A percentile compares a stretch with the other conserved stretches of the same genome.
phyloP scores from a whole-genome alignment of 2,797 vertebrate species.

The Anguilla pacifica region DNA sequence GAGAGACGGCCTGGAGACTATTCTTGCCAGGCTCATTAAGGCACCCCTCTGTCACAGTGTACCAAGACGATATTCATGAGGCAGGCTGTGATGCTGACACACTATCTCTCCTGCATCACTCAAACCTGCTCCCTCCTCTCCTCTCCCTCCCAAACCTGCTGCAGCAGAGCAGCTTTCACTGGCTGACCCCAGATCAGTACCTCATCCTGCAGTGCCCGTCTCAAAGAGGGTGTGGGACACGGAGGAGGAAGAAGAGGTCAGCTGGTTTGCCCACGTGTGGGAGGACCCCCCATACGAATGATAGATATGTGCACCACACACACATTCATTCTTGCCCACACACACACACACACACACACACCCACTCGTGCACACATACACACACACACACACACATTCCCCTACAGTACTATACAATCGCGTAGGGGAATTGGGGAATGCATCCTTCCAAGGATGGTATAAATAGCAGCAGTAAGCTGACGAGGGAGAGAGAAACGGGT shows the following conservation, averaged over 20 bases:
- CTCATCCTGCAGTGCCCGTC: background rate
- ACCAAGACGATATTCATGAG: background rate
- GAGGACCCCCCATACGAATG: background rate
- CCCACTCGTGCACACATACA: too few species aligned
- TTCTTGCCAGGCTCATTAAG: background rate
- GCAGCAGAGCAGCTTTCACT: background rate
- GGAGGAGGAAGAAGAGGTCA: background rate
- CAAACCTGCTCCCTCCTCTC: background rate
- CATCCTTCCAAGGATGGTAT: background rate
- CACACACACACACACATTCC: background rate
- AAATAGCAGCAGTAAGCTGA: background rate
- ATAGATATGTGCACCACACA: background rate
- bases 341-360: conserved; percentile 3
- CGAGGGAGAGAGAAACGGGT: background rate
- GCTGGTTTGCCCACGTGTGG: background rate
- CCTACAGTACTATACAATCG: background rate
- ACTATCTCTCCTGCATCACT: background rate
- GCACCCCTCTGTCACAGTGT: background rate
- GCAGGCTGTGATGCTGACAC: conserved; percentile 10
- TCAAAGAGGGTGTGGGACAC: background rate
- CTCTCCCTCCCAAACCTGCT: background rate
- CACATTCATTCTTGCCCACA: background rate
- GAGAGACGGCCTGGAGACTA: background rate
- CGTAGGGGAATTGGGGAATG: background rate
- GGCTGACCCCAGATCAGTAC: background rate